phyloP scores from a whole-genome alignment of 2,797 vertebrate species.

The Phalloptychus januarius region DNA sequence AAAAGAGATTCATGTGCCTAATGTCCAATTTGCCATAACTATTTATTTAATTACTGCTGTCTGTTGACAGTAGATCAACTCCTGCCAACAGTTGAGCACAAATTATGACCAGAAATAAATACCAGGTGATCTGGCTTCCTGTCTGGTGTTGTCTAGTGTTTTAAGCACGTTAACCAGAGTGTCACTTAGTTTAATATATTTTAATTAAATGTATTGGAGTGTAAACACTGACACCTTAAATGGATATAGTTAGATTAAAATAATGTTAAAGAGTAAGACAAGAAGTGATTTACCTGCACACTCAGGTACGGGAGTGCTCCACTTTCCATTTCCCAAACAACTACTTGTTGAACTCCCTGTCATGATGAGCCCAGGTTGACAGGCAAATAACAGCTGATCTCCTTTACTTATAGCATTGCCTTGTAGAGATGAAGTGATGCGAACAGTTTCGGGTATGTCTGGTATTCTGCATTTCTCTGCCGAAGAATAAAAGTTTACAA shows the following conservation, averaged over 20 bases:
- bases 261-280: neutral
- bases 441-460: rapidly evolving
- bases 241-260: neutral
- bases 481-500: constrained; percentile 9
- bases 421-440: rapidly evolving
- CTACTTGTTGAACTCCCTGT: neutral
- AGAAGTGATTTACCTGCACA: constrained; percentile 44
- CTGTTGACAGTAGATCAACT: no score
- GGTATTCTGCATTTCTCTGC: constrained; percentile 33
- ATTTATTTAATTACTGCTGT: no score
- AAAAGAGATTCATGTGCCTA: no score
- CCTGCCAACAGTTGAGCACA: neutral
- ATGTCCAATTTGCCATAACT: no score
- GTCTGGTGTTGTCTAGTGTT: no score
- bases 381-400: neutral
- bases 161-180: no score
- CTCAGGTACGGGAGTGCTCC: constrained; percentile 45
- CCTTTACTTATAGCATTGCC: neutral
- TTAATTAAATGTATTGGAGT: no score
- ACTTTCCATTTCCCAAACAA: constrained; percentile 40
- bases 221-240: neutral
- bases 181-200: no score
- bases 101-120: no score
- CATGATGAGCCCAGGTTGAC: rapidly evolving
- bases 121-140: no score